Base-by-base conservation (phyloP, 2,888 invertebrate species). In the Oscheius sp. region DNA sequence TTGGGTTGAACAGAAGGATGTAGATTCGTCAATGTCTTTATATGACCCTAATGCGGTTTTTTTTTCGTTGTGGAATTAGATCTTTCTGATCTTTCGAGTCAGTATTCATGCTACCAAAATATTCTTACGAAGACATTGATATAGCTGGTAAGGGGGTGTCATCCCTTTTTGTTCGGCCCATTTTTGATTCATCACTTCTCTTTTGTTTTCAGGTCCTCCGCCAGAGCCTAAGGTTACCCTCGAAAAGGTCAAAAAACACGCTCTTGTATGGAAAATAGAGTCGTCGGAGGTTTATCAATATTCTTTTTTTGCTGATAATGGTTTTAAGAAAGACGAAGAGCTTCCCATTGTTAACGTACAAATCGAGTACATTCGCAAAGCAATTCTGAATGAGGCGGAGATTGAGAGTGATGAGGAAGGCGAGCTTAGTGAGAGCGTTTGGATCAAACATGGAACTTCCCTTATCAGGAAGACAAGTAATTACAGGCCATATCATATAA, bases 161-260 rank as follows among this genome's bases (percentile, higher is more conserved):
- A n/a, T n/a, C n/a, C 14, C 12, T 41, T 12, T 12, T 41, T 20
- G 41, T 41, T 3, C 41, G 12, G 20, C 41, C 36, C 36, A 36
- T 9, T 36, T 36, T 36, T 36, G 14, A 9, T 9, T 36, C 36
- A 41, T 20, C 3, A 12, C 41, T 41, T 41, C 41, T 17, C 12
- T 6, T 41, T 6, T 12, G 20, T 56, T 69, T 74, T 64, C 64
- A 75, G 79, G 73, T 45, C 80, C 82, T 44, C 83, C 83, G 20
- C 71, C 78, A 33, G 80, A 82, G 70, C 80, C 82, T 36, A 71
- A 72, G 49, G 82, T 80, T 0, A 67, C 72, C 6, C 70, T 82
- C 0, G 50, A 76, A 12, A 54, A 71, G 4, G 71, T 73, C 28
- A 77, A 71, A 45, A 77, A 70, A 41, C 75, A 78, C 64, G 75